phyloP scores from a whole-genome alignment of 2,113 vertebrate genomes.

The Felis catus region F.catus_Fca126_mat1.0 CM031423.1:12638001-12638500 shows the following conservation, averaged over 20 bases:
- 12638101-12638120: background rate
- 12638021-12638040: background rate
- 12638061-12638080: background rate
- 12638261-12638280: too few species aligned
- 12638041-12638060: background rate
- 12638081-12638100: background rate
- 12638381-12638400: background rate
- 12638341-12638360: too few species aligned
- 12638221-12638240: background rate
- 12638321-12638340: too few species aligned
- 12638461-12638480: background rate
- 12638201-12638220: too few species aligned
- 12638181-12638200: background rate
- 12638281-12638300: too few species aligned
- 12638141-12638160: background rate
- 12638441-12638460: background rate
- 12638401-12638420: background rate
- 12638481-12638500: background rate
- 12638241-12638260: too few species aligned
- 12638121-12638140: background rate
- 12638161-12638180: background rate
- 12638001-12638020: background rate
- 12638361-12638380: background rate
- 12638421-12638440: background rate
- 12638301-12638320: too few species aligned